These are phyloP conservation scores for Ips nitidus DNA, from an alignment of 1,140 invertebrate species.

Conservation along the genomic window DNA sequence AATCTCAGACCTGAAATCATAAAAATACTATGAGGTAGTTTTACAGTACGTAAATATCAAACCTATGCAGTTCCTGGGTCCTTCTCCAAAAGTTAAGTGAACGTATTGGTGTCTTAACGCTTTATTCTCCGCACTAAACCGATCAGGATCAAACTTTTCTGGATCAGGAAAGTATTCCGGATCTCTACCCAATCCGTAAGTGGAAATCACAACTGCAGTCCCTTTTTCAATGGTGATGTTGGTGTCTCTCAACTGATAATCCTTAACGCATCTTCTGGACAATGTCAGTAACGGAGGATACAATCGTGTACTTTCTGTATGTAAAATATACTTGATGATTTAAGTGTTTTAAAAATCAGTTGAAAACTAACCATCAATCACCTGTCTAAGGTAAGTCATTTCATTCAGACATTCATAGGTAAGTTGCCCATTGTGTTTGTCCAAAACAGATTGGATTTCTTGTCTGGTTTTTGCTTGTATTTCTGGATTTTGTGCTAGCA, in stretches of 20 bases:
- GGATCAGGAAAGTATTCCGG: slow-evolving; percentile 59
- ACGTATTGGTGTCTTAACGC: slow-evolving; percentile 44
- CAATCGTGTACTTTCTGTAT: slow-evolving; percentile 59
- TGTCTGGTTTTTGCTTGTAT: slow-evolving; percentile 54
- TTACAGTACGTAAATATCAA: slow-evolving; percentile 33
- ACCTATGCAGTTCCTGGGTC: slow-evolving; percentile 59
- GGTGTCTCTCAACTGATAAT: slow-evolving; percentile 51
- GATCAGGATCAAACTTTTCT: slow-evolving; percentile 54
- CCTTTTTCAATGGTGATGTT: slow-evolving; percentile 52
- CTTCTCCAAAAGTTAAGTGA: slow-evolving; percentile 59
- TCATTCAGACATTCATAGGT: slow-evolving; percentile 61
- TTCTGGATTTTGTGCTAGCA: slow-evolving; percentile 54
- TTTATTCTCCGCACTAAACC: slow-evolving; percentile 51
- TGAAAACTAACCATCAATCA: slow-evolving; percentile 52
- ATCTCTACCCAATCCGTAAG: slow-evolving; percentile 50
- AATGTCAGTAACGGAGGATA: slow-evolving; percentile 63
- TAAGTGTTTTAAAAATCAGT: neutral
- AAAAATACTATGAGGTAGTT: neutral
- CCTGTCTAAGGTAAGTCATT: slow-evolving; percentile 60
- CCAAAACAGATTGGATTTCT: slow-evolving; percentile 54
- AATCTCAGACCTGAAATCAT: slow-evolving; percentile 47
- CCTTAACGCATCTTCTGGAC: slow-evolving; percentile 54
- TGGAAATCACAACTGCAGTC: slow-evolving; percentile 51
- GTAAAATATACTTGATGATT: slow-evolving; percentile 9
- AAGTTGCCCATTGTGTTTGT: slow-evolving; percentile 54